A percentile compares a stretch with the other conserved stretches of the same genome.
Evolutionary conservation across 2,888 invertebrate genomes (phyloP).

Genomic region (Lysandra coridon): DNA sequence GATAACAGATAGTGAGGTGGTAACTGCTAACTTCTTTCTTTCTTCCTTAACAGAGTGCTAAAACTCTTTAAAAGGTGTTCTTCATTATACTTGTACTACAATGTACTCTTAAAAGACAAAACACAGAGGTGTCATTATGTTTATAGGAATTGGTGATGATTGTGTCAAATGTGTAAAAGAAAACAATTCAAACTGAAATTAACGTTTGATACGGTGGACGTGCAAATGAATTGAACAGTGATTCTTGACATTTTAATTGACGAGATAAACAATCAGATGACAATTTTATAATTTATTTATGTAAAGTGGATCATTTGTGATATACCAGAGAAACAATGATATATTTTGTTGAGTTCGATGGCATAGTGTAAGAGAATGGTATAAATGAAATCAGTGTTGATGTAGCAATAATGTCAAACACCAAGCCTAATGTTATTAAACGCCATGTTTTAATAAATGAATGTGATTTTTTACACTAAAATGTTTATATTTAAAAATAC

Average conservation of each 20-base stretch:
- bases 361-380: slow-evolving; percentile 43
- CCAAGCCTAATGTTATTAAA: slow-evolving; percentile 65
- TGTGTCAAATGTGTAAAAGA: slow-evolving; percentile 67
- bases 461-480: slow-evolving; percentile 68
- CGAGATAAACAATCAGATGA: slow-evolving; percentile 69
- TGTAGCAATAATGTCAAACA: slow-evolving; percentile 60
- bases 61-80: slow-evolving; percentile 42
- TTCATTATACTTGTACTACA: slow-evolving; percentile 54
- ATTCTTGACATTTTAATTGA: slow-evolving; percentile 73
- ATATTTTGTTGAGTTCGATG: slow-evolving; percentile 60
- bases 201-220: slow-evolving; percentile 72
- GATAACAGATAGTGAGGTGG: slow-evolving; percentile 7
- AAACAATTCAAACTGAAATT: slow-evolving; percentile 65
- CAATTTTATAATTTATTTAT: slow-evolving; percentile 79
- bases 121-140: slow-evolving; percentile 63
- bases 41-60: slow-evolving; percentile 8
- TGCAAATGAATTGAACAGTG: slow-evolving; percentile 74
- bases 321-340: slow-evolving; percentile 62
- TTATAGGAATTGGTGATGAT: slow-evolving; percentile 71
- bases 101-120: slow-evolving; percentile 75
- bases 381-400: slow-evolving; percentile 49
- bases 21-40: not conserved
- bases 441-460: slow-evolving; percentile 69
- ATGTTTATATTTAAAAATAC: slow-evolving; percentile 76
- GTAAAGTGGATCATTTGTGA: slow-evolving; percentile 75